Evolutionary conservation across 2,888 invertebrate genomes (phyloP).

Genomic region (Eucera pruinosa): DNA sequence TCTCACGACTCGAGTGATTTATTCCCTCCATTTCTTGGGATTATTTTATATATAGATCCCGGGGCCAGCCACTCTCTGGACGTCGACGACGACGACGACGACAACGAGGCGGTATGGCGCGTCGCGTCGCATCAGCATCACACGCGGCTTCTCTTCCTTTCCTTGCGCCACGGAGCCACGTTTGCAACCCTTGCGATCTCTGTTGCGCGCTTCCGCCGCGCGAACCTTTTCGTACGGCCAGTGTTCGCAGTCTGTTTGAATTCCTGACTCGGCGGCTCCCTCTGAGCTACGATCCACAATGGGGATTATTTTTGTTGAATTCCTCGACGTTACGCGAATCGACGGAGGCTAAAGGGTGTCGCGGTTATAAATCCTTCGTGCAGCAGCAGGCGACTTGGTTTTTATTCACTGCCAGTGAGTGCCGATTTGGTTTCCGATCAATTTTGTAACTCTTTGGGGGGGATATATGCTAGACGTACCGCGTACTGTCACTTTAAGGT

Average conservation of each 20-base stretch:
- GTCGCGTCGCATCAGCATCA: constrained; percentile 43
- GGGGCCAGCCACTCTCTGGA: constrained; percentile 20
- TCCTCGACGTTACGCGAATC: constrained; percentile 22
- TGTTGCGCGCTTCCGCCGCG: constrained; percentile 44
- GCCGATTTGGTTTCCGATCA: not conserved
- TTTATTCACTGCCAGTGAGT: not conserved
- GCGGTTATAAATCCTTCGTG: constrained; percentile 11
- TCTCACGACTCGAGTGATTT: constrained; percentile 75
- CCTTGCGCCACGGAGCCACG: too few relatives aligned
- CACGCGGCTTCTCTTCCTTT: not conserved
- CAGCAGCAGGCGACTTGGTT: not conserved
- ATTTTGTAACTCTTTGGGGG: not conserved
- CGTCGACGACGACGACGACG: constrained; percentile 24
- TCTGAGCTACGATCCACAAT: constrained; percentile 8
- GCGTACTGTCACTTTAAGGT: too few relatives aligned
- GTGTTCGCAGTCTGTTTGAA: constrained; percentile 31
- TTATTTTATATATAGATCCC: constrained; percentile 73
- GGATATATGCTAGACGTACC: not conserved
- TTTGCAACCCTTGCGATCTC: constrained; percentile 21
- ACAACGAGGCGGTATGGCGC: constrained; percentile 14
- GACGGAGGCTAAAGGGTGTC: constrained; percentile 13
- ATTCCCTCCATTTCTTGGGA: constrained; percentile 75
- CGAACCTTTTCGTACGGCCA: constrained; percentile 15
- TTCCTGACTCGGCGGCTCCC: constrained; percentile 54
- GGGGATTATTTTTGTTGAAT: constrained; percentile 36